A percentile compares a stretch with the other conserved stretches of the same genome.
phyloP scores from a whole-genome alignment of 2,888 invertebrate species.

The Cremastinae sp. region DNA sequence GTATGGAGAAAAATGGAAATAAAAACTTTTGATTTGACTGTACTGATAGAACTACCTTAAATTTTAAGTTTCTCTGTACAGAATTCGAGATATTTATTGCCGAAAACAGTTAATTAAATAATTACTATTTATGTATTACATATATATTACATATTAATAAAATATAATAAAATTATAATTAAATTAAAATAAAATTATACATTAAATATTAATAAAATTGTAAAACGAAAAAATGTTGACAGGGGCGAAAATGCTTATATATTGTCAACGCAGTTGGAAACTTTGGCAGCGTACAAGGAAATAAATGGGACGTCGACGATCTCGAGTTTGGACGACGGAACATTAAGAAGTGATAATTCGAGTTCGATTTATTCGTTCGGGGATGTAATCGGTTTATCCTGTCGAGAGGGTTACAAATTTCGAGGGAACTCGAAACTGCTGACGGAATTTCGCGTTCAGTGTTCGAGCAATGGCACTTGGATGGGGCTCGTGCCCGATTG shows the following conservation, averaged over 20 bases:
- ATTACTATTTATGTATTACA: slow-evolving; percentile 4
- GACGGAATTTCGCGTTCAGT: slow-evolving; percentile 74
- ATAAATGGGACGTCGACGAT: slow-evolving; percentile 14
- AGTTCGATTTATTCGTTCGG: slow-evolving; percentile 55
- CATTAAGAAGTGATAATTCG: neutral
- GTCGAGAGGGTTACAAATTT: slow-evolving; percentile 71
- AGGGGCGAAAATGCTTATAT: slow-evolving; percentile 67
- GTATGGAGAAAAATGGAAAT: too few species aligned
- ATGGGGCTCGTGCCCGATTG: slow-evolving; percentile 83
- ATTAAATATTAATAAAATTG: too few species aligned
- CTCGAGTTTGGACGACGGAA: neutral
- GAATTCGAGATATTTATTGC: neutral
- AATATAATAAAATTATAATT: too few species aligned
- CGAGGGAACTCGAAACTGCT: slow-evolving; percentile 63
- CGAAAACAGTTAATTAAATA: neutral
- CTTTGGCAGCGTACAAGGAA: slow-evolving; percentile 26
- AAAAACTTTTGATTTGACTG: too few species aligned
- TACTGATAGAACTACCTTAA: too few species aligned
- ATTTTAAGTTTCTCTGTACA: too few species aligned
- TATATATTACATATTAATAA: too few species aligned
- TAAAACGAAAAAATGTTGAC: too few species aligned
- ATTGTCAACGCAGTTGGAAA: slow-evolving; percentile 44
- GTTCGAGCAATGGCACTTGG: slow-evolving; percentile 85
- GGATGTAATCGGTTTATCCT: slow-evolving; percentile 68
- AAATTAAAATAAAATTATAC: too few species aligned